Evolutionary conservation across 2,113 vertebrate species (phyloP), one percentile per base, ranked within the genome.

Genomic region (Phycodurus eques): DNA sequence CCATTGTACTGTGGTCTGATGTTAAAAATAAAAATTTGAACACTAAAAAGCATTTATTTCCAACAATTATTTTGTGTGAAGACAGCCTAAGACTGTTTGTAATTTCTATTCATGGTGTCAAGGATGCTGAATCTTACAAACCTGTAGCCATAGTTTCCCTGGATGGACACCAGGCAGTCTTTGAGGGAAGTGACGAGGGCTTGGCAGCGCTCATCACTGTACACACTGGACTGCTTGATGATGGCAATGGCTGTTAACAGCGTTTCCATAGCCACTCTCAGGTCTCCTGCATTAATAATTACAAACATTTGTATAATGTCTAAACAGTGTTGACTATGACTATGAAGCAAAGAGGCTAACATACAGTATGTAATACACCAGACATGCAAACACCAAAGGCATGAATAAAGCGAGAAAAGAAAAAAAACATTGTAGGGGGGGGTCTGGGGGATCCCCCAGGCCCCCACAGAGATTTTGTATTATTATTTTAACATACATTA

Each of bases 161-260:
- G 95, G 14, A 99, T 98, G 74, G 96, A 96, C 19, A 97, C 94
- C 46, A 99, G 94, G 79, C 96, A 98, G 83, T 98, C 96, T 84
- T 97, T 97, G 64, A 99, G 95, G 35, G 96, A 98, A 0, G 95
- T 95, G 87, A 98, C 92, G 83, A 98, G 93, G 68, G 95, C 94
- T 46, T 95, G 93, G 87, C 96, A 98, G 12, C 96, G 94, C 80
- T 96, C 95, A 42, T 99, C 96, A 7, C 81, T 90, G 61, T 92
- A 95, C 8, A 98, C 96, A 8, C 94, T 94, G 2, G 97, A 99
- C 92, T 99, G 96, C 83, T 97, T 98, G 89, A 98, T 97, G 78
- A 98, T 95, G 0, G 96, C 95, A 27, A 98, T 98, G 76, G 97
- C 96, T 0, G 96, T 98, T 60, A 97, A 91, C 62, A 98, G 92